These are phyloP conservation scores for Montipora sp. DNA, from an alignment of 64 coral and sea anemone genomes.

Conservation along the genomic window DNA sequence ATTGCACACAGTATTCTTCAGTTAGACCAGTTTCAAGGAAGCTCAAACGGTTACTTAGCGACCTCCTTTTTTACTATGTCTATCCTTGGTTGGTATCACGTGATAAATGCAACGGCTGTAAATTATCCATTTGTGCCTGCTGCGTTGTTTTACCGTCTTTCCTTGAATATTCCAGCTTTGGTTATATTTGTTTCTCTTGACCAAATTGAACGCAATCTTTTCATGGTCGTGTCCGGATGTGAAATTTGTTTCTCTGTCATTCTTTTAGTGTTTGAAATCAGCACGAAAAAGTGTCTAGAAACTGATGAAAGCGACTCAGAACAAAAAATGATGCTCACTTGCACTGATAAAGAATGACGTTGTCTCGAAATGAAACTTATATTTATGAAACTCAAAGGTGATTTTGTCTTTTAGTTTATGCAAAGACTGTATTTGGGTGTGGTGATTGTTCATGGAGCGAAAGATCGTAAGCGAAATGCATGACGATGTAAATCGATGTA, in stretches of 20 bases:
- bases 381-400: too few species aligned
- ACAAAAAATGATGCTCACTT: neutral
- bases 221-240: neutral
- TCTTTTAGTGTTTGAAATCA: neutral
- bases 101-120: constrained; percentile 39
- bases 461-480: too few species aligned
- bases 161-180: constrained; percentile 16
- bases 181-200: constrained; percentile 31
- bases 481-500: too few species aligned
- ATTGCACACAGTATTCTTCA: constrained; percentile 10
- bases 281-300: neutral
- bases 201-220: constrained; percentile 65
- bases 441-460: too few species aligned
- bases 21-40: constrained; percentile 19
- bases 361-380: neutral
- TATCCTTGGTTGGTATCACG: constrained; percentile 50
- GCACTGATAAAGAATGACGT: neutral
- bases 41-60: constrained; percentile 48
- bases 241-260: neutral
- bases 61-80: constrained; percentile 49
- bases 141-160: constrained; percentile 59
- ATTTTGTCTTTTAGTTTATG: too few species aligned
- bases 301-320: neutral
- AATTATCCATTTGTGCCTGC: constrained; percentile 34
- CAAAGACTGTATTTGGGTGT: too few species aligned